Evolutionary conservation across 1,140 invertebrate species (phyloP).

Genomic region (Drosophila mayri): DNA sequence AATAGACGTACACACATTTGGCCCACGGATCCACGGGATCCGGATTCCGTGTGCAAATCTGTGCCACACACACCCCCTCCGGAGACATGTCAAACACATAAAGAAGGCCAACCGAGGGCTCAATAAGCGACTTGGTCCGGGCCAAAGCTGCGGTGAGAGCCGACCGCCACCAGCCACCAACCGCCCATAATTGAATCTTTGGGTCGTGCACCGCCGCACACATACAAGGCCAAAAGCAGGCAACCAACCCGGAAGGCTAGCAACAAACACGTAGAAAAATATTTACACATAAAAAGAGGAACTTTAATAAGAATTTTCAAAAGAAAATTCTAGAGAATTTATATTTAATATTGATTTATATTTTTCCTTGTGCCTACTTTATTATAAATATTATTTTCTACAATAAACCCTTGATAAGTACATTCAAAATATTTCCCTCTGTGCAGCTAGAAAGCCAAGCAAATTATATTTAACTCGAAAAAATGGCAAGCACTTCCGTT

Average conservation of each 20-base stretch:
- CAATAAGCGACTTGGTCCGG: slow-evolving; percentile 41
- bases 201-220: slow-evolving; percentile 50
- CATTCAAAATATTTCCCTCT: neutral
- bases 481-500: slow-evolving; percentile 59
- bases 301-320: neutral
- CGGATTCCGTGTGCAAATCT: slow-evolving; percentile 29
- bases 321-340: too few relatives aligned
- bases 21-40: slow-evolving; percentile 24
- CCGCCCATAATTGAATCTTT: slow-evolving; percentile 76
- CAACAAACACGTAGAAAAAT: neutral
- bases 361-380: too few relatives aligned
- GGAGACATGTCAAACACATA: slow-evolving; percentile 62
- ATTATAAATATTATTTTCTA: too few relatives aligned
- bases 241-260: slow-evolving; percentile 30
- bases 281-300: neutral
- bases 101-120: slow-evolving; percentile 53
- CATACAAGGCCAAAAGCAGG: slow-evolving; percentile 4
- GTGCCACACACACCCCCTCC: slow-evolving; percentile 19
- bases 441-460: slow-evolving; percentile 27
- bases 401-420: too few relatives aligned
- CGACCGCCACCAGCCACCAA: slow-evolving; percentile 23
- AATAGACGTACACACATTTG: slow-evolving; percentile 52
- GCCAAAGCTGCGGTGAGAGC: slow-evolving; percentile 32
- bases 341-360: too few relatives aligned
- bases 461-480: slow-evolving; percentile 72